Evolutionary conservation across 2,113 vertebrate genomes (phyloP).

Genomic region (Corythaeola cristata): DNA sequence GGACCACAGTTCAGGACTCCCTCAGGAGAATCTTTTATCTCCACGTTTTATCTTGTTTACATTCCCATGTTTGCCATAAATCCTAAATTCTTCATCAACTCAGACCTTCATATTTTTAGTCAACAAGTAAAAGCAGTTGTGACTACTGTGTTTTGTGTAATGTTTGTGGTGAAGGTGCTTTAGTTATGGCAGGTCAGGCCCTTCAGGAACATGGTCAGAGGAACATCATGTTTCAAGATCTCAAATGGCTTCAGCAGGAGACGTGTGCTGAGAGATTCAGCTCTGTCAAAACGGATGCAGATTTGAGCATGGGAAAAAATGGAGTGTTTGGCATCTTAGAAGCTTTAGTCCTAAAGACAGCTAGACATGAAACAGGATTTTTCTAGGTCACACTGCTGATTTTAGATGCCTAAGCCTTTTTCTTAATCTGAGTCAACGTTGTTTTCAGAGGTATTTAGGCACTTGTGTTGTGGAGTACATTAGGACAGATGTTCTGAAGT

Average conservation of each 20-base stretch:
- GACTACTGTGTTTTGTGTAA: neutral
- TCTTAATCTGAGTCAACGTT: neutral
- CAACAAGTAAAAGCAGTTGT: neutral
- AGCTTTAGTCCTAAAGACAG: neutral
- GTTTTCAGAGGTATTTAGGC: neutral
- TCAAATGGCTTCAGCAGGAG: neutral
- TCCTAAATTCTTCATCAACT: neutral
- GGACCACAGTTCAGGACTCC: neutral
- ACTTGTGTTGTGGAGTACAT: neutral
- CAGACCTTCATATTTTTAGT: neutral
- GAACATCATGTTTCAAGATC: neutral
- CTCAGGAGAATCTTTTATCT: neutral
- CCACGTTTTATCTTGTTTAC: no score
- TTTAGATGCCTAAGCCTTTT: neutral
- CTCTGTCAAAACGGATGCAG: neutral
- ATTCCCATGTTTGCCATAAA: neutral
- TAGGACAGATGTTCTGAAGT: neutral
- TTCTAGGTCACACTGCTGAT: neutral
- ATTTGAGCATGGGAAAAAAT: neutral
- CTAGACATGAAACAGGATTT: neutral
- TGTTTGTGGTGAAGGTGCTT: neutral
- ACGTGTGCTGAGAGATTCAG: neutral
- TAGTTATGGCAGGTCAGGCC: neutral
- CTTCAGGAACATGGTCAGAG: rapidly evolving
- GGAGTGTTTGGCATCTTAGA: neutral